phyloP scores from a whole-genome alignment of 2,113 vertebrate species.

The Alexandromys fortis region DNA sequence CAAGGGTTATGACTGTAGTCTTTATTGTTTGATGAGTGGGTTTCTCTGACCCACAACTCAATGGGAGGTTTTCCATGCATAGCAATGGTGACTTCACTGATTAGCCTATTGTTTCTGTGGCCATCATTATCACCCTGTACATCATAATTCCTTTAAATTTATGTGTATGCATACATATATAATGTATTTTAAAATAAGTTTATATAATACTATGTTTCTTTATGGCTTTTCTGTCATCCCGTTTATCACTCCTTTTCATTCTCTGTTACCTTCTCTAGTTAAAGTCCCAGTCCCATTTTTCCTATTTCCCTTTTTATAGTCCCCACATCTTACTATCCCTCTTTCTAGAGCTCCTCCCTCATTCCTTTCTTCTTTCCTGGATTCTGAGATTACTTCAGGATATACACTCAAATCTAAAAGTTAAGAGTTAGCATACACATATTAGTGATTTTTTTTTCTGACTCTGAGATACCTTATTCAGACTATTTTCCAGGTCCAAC shows the following conservation, averaged over 20 bases:
- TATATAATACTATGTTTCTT: background rate
- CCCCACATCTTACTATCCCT: too few relatives aligned
- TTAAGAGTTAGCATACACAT: too few relatives aligned
- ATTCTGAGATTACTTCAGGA: background rate
- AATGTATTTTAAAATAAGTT: background rate
- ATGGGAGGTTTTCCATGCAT: background rate
- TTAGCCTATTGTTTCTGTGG: background rate
- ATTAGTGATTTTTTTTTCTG: background rate
- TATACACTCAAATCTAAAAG: background rate
- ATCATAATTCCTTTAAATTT: background rate
- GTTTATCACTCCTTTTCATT: background rate
- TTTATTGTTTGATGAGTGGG: background rate
- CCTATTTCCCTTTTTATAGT: background rate
- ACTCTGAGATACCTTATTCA: background rate
- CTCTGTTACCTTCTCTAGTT: background rate
- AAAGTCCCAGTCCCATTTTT: background rate
- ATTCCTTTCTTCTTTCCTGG: background rate
- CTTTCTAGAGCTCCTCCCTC: background rate
- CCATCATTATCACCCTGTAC: too few relatives aligned
- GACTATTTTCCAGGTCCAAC: background rate
- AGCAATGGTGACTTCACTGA: background rate
- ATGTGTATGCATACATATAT: background rate
- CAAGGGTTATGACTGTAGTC: background rate
- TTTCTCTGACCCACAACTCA: background rate
- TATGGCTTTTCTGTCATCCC: background rate